phyloP scores from a whole-genome alignment of 2,888 invertebrate genomes.

The Rhingia rostrata region DNA sequence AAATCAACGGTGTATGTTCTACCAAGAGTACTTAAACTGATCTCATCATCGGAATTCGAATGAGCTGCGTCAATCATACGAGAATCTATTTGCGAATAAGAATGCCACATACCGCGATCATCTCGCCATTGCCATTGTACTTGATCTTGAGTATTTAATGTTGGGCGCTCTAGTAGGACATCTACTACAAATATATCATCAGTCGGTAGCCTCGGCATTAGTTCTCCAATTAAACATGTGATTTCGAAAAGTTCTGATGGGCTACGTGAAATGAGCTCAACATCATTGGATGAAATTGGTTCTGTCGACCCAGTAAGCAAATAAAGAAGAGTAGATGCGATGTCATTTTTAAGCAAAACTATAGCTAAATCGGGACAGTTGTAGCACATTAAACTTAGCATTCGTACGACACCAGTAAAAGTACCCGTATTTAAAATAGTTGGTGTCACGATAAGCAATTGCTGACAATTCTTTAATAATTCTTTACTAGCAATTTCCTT shows the following conservation, averaged over 20 bases:
- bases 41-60: constrained; percentile 96
- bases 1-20: constrained; percentile 98
- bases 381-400: constrained; percentile 97
- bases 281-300: constrained; percentile 84
- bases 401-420: constrained; percentile 97
- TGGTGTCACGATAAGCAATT: constrained; percentile 95
- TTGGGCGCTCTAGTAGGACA: constrained; percentile 90
- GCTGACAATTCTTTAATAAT: constrained; percentile 95
- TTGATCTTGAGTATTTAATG: constrained; percentile 87
- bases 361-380: constrained; percentile 97
- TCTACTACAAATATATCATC: constrained; percentile 98
- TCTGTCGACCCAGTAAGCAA: constrained; percentile 95
- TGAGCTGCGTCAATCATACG: constrained; percentile 97
- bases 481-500: constrained; percentile 96
- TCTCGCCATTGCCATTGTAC: constrained; percentile 99
- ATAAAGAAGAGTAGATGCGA: constrained; percentile 97
- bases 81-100: constrained; percentile 96
- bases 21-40: constrained; percentile 94
- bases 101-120: constrained; percentile 95
- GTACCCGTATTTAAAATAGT: constrained; percentile 97
- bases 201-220: constrained; percentile 97
- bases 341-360: constrained; percentile 95
- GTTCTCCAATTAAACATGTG: constrained; percentile 97
- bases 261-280: constrained; percentile 94
- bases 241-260: constrained; percentile 99